Conservation (phyloP, 2,888 invertebrate genomes). For the Campopleginae sp. region DNA sequence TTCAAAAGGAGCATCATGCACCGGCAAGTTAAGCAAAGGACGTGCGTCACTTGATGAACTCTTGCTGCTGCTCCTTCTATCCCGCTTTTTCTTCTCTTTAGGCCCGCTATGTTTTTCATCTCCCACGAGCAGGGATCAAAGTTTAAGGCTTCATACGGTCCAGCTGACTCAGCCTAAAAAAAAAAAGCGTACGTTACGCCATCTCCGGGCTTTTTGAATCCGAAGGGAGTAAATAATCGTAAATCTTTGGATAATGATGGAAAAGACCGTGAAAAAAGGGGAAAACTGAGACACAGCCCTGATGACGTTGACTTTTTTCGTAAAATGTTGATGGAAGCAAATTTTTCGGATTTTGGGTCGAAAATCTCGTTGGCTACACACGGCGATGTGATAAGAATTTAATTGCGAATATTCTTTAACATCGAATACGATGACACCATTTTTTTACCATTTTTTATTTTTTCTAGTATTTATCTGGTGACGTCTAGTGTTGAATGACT, state of each 20-base stretch:
- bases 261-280: not conserved
- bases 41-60: conserved; percentile 37
- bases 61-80: conserved; percentile 17
- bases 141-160: conserved; percentile 2
- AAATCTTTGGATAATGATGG: conserved; percentile 49
- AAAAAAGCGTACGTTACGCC: conserved; percentile 29
- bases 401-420: too few species aligned
- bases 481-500: too few species aligned
- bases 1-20: conserved; percentile 9
- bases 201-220: conserved; percentile 16
- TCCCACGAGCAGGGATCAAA: conserved; percentile 17
- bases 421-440: too few species aligned
- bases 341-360: too few species aligned
- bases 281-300: too few species aligned
- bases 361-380: too few species aligned
- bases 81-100: conserved; percentile 12
- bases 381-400: too few species aligned
- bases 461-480: too few species aligned
- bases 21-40: conserved; percentile 29
- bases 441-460: too few species aligned
- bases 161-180: conserved; percentile 19
- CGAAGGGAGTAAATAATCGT: conserved; percentile 34
- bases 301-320: too few species aligned
- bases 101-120: conserved; percentile 4
- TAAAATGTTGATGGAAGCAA: too few species aligned